Evolutionary conservation across 2,797 vertebrate genomes (phyloP).

Genomic region (Antrozous pallidus): DNA sequence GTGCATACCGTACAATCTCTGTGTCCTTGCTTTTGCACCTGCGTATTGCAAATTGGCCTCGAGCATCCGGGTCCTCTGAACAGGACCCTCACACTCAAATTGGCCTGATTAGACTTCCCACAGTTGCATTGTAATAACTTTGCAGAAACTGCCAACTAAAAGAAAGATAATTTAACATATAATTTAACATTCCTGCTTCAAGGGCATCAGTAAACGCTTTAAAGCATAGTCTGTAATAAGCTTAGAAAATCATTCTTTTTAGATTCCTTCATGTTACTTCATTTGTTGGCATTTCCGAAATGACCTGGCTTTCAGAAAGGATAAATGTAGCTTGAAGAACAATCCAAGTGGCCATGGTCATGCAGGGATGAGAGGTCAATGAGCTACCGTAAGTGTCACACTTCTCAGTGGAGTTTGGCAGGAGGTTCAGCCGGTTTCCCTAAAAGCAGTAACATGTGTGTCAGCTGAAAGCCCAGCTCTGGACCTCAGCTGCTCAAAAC

Average conservation of each 20-base stretch:
- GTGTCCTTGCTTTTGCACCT: too few relatives aligned
- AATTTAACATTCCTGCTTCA: neutral
- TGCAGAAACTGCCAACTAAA: conserved; percentile 92
- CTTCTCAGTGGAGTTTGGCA: conserved; percentile 93
- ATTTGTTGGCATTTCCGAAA: conserved; percentile 9
- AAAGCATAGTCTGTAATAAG: neutral
- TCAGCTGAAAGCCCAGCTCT: neutral
- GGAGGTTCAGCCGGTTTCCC: conserved; percentile 91
- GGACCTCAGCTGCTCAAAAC: neutral
- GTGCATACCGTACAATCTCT: too few relatives aligned
- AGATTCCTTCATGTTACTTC: neutral
- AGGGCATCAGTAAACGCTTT: neutral
- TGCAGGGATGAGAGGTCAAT: conserved; percentile 93
- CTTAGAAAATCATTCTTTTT: neutral
- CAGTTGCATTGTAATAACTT: conserved; percentile 82
- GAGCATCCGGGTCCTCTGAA: too few relatives aligned
- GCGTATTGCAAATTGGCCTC: too few relatives aligned
- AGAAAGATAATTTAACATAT: conserved; percentile 25
- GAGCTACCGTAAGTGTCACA: conserved; percentile 97
- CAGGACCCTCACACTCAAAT: too few relatives aligned
- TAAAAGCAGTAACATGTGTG: conserved; percentile 68
- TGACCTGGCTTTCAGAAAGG: conserved; percentile 91
- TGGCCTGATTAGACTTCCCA: too few relatives aligned
- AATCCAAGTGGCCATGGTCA: too few relatives aligned
- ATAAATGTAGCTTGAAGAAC: conserved; percentile 91